Evolutionary conservation across 2,888 invertebrate species (phyloP), one percentile per base, ranked within the genome.

Genomic region (Sarcophaga rosellei): DNA sequence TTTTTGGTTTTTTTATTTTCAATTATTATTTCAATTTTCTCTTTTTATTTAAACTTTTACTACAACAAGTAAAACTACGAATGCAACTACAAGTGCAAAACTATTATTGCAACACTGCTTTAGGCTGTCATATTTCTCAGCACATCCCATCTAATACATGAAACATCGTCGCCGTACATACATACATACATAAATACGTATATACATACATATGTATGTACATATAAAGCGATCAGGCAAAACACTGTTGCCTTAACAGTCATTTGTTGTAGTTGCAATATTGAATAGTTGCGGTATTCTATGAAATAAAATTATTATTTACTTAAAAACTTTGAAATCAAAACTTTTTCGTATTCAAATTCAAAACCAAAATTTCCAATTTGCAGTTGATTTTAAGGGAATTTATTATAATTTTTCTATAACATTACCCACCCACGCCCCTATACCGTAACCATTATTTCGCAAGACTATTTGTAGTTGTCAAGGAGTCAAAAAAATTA

Each of bases 231-330:
- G 35, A 35, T 35, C 35, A 35, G 35, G 0, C 35, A 35, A 35
- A 35, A 35, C 10, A 35, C 35, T 35, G 35, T 35, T 35, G 35
- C 35, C 35, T 17, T 15, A 17, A 15, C 53, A 53, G 53, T 53
- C 53, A 53, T 53, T 53, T 53, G 53, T 53, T 53, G 53, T 53
- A 53, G 53, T 23, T 15, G 25, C 53, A 63, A 70, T 86, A 86
- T 84, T 84, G 85, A 86, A 82, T 83, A 69, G 74, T 81, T 35
- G 84, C 84, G 86, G 69, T 83, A 84, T 83, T 81, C 77, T 53
- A 86, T 79, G 63, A 82, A 82, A 79, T 86, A 82, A 81, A 86
- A 84, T 86, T 84, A 84, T 80, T 86, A 84, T 86, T 86, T 86
- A 84, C 86, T 86, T 84, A 75, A 81, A 74, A 84, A 86, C 81